Evolutionary conservation across 2,797 vertebrate species (phyloP).

Genomic region (Vespertilio murinus): DNA sequence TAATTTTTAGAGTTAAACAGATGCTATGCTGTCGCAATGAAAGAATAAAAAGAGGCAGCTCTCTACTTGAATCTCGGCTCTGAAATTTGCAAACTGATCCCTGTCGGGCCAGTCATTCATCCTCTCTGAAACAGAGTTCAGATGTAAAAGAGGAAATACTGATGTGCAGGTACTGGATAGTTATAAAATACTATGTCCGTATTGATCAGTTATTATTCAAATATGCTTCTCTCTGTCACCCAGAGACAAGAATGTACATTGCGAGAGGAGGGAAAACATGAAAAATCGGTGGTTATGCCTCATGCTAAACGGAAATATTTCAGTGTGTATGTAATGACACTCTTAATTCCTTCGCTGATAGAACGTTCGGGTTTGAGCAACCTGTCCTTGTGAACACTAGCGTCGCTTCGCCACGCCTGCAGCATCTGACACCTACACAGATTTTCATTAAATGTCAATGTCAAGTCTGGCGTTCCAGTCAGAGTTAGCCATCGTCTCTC

Average conservation of each 20-base stretch:
- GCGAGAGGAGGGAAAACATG: not conserved
- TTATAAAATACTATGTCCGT: not conserved
- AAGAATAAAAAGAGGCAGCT: not conserved
- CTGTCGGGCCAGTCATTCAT: not conserved
- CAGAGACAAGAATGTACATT: not conserved
- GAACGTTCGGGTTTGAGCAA: constrained; percentile 58
- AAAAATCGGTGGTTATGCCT: not conserved
- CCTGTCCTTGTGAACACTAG: constrained; percentile 47
- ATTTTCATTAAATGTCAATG: constrained; percentile 59
- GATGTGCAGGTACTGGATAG: not conserved
- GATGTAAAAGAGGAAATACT: not conserved
- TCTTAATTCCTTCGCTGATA: constrained; percentile 53
- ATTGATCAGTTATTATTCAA: not conserved
- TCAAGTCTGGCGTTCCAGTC: constrained; percentile 66
- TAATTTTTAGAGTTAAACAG: not conserved
- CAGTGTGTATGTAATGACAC: constrained; percentile 25
- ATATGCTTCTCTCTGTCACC: not conserved
- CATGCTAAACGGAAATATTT: constrained; percentile 52
- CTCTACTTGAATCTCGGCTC: not conserved
- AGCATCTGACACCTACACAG: constrained; percentile 53
- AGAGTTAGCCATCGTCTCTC: constrained; percentile 52
- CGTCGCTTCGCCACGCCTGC: constrained; percentile 56
- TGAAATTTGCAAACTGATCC: not conserved
- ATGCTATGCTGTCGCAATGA: not conserved
- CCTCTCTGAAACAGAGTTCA: not conserved